phyloP scores from a whole-genome alignment of 2,113 vertebrate species.

The Heteronetta atricapilla region DNA sequence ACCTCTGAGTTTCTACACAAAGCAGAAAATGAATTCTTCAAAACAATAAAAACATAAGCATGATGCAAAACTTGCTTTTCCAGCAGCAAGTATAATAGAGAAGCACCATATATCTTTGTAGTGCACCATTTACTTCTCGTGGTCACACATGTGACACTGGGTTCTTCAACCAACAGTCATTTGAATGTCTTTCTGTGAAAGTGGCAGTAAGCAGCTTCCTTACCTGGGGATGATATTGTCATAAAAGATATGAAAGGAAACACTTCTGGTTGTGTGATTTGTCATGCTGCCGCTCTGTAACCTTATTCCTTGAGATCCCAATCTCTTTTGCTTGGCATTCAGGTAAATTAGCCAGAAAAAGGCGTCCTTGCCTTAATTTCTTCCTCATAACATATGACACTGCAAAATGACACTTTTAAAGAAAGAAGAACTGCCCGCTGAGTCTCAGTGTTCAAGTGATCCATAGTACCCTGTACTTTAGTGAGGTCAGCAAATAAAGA shows the following conservation, averaged over 20 bases:
- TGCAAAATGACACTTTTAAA: slow-evolving; percentile 46
- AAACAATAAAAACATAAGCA: slow-evolving; percentile 46
- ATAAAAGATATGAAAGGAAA: background rate
- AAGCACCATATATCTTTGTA: slow-evolving; percentile 71
- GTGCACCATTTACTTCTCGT: slow-evolving; percentile 49
- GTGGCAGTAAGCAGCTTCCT: background rate
- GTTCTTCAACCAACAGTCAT: background rate
- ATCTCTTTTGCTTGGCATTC: background rate
- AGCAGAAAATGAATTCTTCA: slow-evolving; percentile 63
- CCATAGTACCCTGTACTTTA: slow-evolving; percentile 64
- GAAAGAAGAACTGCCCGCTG: slow-evolving; percentile 6
- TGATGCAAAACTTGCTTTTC: slow-evolving; percentile 73
- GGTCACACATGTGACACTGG: background rate
- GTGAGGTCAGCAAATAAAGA: slow-evolving; percentile 47
- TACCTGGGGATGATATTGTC: background rate
- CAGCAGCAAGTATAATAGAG: slow-evolving; percentile 76
- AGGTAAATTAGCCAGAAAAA: background rate
- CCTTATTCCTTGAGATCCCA: background rate
- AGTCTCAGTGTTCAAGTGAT: slow-evolving; percentile 65
- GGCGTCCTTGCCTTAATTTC: background rate
- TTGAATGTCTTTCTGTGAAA: background rate
- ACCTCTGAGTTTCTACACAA: slow-evolving; percentile 63
- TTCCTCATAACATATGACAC: background rate
- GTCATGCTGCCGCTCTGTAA: background rate
- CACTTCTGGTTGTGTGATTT: background rate